Evolutionary conservation across 1,140 invertebrate genomes (phyloP).

Genomic region (Chironomus striatipennis): DNA sequence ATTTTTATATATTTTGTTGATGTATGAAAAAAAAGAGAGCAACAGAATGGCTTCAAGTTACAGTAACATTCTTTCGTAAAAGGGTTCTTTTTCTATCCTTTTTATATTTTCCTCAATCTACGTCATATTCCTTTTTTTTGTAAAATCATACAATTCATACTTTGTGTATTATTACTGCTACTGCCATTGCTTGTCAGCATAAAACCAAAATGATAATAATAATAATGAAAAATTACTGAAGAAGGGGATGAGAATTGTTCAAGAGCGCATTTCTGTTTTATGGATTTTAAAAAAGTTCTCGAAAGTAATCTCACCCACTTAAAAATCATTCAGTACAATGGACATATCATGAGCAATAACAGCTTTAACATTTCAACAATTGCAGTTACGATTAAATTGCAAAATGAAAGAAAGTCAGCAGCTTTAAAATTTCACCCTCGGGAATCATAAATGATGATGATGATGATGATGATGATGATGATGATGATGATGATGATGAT

Average conservation of each 20-base stretch:
- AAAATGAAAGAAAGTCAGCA: not conserved
- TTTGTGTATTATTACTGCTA: too few species aligned
- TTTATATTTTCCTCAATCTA: not conserved
- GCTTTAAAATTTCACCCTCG: not conserved
- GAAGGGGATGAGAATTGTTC: too few species aligned
- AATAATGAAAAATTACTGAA: too few species aligned
- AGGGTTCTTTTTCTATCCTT: not conserved
- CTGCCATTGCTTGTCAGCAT: too few species aligned
- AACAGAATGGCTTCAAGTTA: not conserved
- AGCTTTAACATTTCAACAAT: not conserved
- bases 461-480: not conserved
- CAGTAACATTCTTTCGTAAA: not conserved
- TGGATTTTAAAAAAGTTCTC: too few species aligned
- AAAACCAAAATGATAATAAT: too few species aligned
- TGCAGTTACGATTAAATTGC: not conserved
- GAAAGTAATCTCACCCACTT: too few species aligned
- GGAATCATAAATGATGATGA: not conserved
- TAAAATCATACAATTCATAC: too few species aligned
- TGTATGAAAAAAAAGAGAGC: not conserved
- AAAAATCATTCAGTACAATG: too few species aligned
- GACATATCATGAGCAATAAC: too few species aligned
- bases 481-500: not conserved
- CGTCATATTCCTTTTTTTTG: not conserved
- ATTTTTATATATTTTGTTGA: too few species aligned
- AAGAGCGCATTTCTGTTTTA: too few species aligned